Percentiles rank a stretch among this genome's conserved stretches.
These are phyloP conservation scores for Catharus ustulatus DNA, from an alignment of 2,797 vertebrate genomes.

Conservation along the genomic window DNA sequence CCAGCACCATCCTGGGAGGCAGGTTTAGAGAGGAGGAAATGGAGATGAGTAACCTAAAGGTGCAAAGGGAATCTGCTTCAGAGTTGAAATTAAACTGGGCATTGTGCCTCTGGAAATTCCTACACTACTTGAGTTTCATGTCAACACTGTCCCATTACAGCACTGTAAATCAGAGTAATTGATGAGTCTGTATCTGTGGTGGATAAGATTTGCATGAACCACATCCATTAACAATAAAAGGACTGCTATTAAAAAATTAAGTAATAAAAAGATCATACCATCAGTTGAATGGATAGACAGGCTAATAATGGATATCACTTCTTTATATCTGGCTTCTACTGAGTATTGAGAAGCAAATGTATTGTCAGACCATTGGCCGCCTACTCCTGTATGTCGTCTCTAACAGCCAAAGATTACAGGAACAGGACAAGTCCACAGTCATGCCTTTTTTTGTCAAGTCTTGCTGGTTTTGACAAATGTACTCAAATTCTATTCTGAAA, in stretches of 20 bases:
- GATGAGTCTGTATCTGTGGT: conserved; percentile 16
- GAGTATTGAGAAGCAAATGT: background rate
- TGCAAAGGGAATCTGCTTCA: background rate
- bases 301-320: background rate
- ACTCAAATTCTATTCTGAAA: background rate
- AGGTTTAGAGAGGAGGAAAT: conserved; percentile 8
- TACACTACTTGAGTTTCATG: background rate
- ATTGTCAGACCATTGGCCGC: background rate
- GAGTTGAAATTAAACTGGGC: conserved; percentile 1
- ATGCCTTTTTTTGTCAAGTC: accelerated
- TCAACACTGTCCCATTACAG: conserved; percentile 20
- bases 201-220: conserved; percentile 28
- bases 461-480: background rate
- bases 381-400: background rate
- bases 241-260: background rate
- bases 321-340: background rate
- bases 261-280: background rate
- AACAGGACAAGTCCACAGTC: background rate
- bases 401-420: background rate
- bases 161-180: conserved; percentile 2
- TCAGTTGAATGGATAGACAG: background rate
- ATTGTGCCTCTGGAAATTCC: background rate
- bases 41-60: background rate
- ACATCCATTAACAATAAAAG: conserved; percentile 18
- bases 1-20: background rate